Conservation (phyloP, 1,140 invertebrate species). For the Amyelois transitella region DNA sequence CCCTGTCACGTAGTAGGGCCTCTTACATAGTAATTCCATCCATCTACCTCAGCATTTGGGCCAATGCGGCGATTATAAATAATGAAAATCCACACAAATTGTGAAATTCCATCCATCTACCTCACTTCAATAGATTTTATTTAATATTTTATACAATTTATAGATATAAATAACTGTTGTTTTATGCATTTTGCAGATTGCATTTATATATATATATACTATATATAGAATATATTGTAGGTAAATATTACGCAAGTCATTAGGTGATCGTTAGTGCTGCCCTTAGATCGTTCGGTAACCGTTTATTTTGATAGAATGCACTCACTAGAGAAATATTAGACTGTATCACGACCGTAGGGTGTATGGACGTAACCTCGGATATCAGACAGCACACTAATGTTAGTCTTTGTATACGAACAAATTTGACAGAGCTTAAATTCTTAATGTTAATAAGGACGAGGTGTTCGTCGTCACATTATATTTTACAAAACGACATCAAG, state of each 20-base stretch:
- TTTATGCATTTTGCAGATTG: constrained; percentile 74
- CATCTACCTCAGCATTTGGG: constrained; percentile 74
- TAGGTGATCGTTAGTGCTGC: constrained; percentile 62
- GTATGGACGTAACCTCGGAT: constrained; percentile 30
- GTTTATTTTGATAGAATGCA: constrained; percentile 59
- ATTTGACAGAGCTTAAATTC: constrained; percentile 68
- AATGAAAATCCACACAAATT: constrained; percentile 72
- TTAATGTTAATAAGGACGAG: constrained; percentile 48
- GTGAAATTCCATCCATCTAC: constrained; percentile 77
- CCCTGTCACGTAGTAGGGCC: constrained; percentile 58
- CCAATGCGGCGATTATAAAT: constrained; percentile 63
- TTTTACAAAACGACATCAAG: constrained; percentile 6
- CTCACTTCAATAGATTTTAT: constrained; percentile 76
- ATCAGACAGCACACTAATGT: constrained; percentile 47
- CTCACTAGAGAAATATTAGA: constrained; percentile 62
- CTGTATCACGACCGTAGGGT: constrained; percentile 56
- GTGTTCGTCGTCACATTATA: too few relatives aligned
- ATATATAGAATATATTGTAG: constrained; percentile 71
- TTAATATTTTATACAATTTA: constrained; percentile 75
- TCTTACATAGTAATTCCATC: constrained; percentile 74
- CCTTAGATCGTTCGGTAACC: constrained; percentile 53
- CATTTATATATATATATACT: constrained; percentile 72
- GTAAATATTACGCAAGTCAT: constrained; percentile 67
- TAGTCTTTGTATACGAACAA: constrained; percentile 69
- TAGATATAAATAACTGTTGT: constrained; percentile 73